Evolutionary conservation across 2,797 vertebrate genomes (phyloP), one percentile per base, ranked within the genome.

Genomic region (Enteromius viviparus): DNA sequence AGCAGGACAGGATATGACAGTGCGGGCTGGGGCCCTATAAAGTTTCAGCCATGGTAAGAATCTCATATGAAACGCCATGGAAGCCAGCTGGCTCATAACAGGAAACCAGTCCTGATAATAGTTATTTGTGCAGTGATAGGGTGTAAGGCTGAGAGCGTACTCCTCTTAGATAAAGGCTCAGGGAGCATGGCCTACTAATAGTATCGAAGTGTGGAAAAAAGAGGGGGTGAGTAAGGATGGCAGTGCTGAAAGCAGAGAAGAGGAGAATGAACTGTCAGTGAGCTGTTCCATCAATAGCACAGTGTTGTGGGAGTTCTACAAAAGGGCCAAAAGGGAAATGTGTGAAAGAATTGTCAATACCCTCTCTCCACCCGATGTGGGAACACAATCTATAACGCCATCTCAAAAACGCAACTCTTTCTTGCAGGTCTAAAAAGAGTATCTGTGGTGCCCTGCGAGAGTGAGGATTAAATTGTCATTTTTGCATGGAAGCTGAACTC

Each of bases 81-180:
- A 81, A 74, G 42, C 34, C 34, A 75, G 47, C 32, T 26, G 17
- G 32, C n/a, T 19, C 37, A 82, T 76, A 76, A 76, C 72, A 82
- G 71, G 81, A 82, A 82, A 68, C 62, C 21, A 17, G 12, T 40
- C 47, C 72, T 58, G 81, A 82, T 82, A 82, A 82, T 76, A 82
- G 72, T 82, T 76, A 68, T 82, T 68, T 82, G 64, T 45, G 49
- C 62, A 55, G 49, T 76, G 49, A 82, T 76, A n/a, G 72, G 47
- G 64, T 32, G 64, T 76, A 58, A 47, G 71, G 47, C 47, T 76
- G 32, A 75, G 72, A 76, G 37, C 10, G 37, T 49, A 58, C 62
- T 76, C 12, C 51, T 76, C 37, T 76, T 37, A 68, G 64, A 82
- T 76, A 82, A 76, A 76, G 72, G 49, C 64, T 45, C 72, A n/a